Conservation (phyloP, 2,888 invertebrate species). For the Muschampia plurimacula region DNA sequence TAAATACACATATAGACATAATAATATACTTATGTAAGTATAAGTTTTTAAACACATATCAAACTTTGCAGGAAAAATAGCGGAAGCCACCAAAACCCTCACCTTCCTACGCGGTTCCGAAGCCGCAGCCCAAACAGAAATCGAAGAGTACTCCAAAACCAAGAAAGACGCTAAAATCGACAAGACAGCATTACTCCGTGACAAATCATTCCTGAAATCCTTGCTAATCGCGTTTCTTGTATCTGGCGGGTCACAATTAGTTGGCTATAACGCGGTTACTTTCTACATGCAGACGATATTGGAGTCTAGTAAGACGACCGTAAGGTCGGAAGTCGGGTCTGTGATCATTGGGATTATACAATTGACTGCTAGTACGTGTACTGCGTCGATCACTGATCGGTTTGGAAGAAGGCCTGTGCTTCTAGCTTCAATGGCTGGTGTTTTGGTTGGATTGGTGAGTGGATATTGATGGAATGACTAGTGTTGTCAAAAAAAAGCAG, state of each 20-base stretch:
- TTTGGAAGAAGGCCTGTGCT: conserved; percentile 61
- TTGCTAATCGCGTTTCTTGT: conserved; percentile 51
- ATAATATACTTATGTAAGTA: too few relatives aligned
- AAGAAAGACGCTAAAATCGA: conserved; percentile 42
- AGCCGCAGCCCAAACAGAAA: conserved; percentile 56
- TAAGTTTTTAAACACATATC: neutral
- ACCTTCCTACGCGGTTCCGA: conserved; percentile 63
- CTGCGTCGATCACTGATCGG: conserved; percentile 55
- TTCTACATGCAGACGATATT: conserved; percentile 68
- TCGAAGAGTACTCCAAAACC: conserved; percentile 58
- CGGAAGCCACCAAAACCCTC: conserved; percentile 59
- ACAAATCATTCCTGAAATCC: conserved; percentile 53
- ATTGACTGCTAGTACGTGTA: conserved; percentile 58
- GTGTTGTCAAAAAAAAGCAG: too few relatives aligned
- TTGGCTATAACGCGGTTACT: conserved; percentile 62
- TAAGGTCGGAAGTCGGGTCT: conserved; percentile 61
- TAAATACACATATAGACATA: too few relatives aligned
- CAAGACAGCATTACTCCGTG: conserved; percentile 48
- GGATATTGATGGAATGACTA: neutral
- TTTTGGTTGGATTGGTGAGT: conserved; percentile 58
- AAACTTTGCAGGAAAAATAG: conserved; percentile 50
- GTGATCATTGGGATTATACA: conserved; percentile 65
- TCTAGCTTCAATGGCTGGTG: conserved; percentile 48
- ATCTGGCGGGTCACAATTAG: conserved; percentile 51
- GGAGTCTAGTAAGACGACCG: conserved; percentile 61